phyloP scores from a whole-genome alignment of 2,888 invertebrate species.

The Limenitis camilla region DNA sequence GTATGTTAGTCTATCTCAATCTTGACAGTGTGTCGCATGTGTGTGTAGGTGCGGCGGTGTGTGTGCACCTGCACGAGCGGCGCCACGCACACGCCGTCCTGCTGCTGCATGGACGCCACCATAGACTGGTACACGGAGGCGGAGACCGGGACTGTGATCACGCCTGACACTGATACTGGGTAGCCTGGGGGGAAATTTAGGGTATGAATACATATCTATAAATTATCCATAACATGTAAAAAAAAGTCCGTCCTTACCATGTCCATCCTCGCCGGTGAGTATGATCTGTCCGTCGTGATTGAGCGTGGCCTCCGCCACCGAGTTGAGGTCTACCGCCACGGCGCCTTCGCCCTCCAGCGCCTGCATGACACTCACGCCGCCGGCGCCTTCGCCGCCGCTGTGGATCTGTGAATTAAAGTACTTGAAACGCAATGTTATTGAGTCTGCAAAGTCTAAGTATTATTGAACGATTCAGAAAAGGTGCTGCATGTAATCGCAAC shows the following conservation, averaged over 20 bases:
- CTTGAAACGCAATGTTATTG: background rate
- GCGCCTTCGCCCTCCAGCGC: constrained; percentile 83
- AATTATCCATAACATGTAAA: too few species aligned
- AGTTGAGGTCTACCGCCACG: constrained; percentile 90
- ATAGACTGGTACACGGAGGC: constrained; percentile 97
- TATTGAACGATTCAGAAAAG: background rate
- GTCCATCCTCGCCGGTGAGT: constrained; percentile 95
- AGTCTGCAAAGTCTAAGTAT: background rate
- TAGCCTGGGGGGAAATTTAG: constrained; percentile 71
- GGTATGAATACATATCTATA: background rate
- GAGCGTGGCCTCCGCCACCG: constrained; percentile 91
- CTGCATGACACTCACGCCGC: constrained; percentile 81
- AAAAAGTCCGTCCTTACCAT: too few species aligned
- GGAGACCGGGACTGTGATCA: constrained; percentile 96
- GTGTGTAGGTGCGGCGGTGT: constrained; percentile 1
- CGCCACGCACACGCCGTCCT: constrained; percentile 89
- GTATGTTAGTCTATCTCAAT: constrained; percentile 2
- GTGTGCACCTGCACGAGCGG: constrained; percentile 84
- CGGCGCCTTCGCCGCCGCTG: constrained; percentile 79
- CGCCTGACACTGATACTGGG: constrained; percentile 91
- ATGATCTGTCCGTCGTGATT: constrained; percentile 96
- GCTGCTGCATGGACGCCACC: constrained; percentile 90
- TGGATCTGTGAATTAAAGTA: constrained; percentile 66
- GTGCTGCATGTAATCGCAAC: too few species aligned
- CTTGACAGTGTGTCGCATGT: constrained; percentile 38